Percentiles rank a stretch among this genome's conserved stretches.
Evolutionary conservation across 2,113 vertebrate genomes (phyloP).

Genomic region (Cyphomyrus plagiostoma): DNA sequence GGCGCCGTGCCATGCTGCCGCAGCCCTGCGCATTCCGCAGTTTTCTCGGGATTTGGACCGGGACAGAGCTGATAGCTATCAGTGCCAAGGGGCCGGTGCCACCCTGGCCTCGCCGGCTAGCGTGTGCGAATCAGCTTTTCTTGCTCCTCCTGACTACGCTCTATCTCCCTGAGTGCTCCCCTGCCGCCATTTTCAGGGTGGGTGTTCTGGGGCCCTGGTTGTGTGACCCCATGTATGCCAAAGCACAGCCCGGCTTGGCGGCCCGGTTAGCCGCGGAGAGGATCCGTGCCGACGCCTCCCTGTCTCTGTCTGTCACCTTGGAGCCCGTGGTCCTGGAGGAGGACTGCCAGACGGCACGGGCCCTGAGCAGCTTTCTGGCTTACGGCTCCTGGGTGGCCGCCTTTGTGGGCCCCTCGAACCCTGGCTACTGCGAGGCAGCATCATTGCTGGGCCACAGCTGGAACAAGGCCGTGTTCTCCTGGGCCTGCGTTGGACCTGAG

Average conservation of each 20-base stretch:
- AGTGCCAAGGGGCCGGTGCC: conserved; percentile 15
- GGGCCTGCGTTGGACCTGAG: conserved; percentile 60
- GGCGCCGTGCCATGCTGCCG: conserved; percentile 29
- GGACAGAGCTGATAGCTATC: background rate
- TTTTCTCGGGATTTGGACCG: background rate
- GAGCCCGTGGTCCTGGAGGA: conserved; percentile 63
- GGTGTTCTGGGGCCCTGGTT: conserved; percentile 69
- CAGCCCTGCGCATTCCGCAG: conserved; percentile 9
- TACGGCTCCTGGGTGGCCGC: conserved; percentile 57
- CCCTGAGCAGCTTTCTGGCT: conserved; percentile 52
- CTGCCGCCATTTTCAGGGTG: conserved; percentile 28
- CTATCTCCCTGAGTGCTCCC: conserved; percentile 37
- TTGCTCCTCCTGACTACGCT: conserved; percentile 35
- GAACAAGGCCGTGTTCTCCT: conserved; percentile 68
- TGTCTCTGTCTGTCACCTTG: conserved; percentile 51
- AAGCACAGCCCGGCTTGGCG: conserved; percentile 60
- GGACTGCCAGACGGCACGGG: conserved; percentile 64
- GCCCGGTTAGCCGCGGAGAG: conserved; percentile 61
- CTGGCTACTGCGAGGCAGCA: conserved; percentile 67
- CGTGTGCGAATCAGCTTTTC: conserved; percentile 24
- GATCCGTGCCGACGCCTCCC: conserved; percentile 55
- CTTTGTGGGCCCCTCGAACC: conserved; percentile 62
- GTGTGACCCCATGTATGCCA: conserved; percentile 66
- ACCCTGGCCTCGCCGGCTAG: background rate
- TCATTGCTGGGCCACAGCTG: conserved; percentile 65